A percentile compares a stretch with the other conserved stretches of the same genome.
These are phyloP conservation scores for Cynoglossus semilaevis DNA, from an alignment of 2,113 vertebrate species.

Conservation along the genomic window DNA sequence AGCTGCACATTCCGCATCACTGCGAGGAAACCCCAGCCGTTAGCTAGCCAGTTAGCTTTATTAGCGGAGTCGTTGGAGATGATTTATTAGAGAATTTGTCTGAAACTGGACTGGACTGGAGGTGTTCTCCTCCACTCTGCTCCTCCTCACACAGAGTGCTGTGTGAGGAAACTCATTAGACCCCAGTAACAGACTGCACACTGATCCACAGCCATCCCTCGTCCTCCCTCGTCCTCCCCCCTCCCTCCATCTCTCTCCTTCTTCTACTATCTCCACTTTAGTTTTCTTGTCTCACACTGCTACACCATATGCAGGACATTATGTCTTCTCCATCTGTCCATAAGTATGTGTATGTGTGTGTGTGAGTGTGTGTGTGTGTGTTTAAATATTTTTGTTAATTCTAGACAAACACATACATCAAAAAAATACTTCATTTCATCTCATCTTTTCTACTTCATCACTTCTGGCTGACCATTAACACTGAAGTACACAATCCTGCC, in stretches of 20 bases:
- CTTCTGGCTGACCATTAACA: too few species aligned
- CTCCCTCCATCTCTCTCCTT: conserved; percentile 15
- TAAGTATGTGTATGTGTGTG: too few species aligned
- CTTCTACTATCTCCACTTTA: conserved; percentile 19
- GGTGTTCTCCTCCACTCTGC: neutral
- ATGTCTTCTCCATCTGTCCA: conserved; percentile 27
- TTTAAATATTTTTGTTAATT: neutral
- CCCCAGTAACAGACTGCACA: conserved; percentile 36
- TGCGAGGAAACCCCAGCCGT: conserved; percentile 11
- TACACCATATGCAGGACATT: conserved; percentile 24
- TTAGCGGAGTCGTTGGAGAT: conserved; percentile 22
- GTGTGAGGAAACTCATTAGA: conserved; percentile 38
- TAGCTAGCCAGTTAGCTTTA: conserved; percentile 31
- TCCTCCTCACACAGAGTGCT: conserved; percentile 15
- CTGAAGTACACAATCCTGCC: too few species aligned
- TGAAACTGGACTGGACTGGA: conserved; percentile 1
- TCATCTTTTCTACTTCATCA: too few species aligned
- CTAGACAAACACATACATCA: neutral
- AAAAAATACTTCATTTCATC: neutral
- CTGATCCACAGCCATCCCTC: conserved; percentile 25
- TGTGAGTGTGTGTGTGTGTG: conserved; percentile 7
- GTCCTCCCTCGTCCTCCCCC: conserved; percentile 1
- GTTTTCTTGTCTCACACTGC: conserved; percentile 29
- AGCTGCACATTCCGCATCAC: conserved; percentile 24
- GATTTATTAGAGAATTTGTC: conserved; percentile 24